Conservation (phyloP, 1,140 invertebrate species). For the Portunus trituberculatus region DNA sequence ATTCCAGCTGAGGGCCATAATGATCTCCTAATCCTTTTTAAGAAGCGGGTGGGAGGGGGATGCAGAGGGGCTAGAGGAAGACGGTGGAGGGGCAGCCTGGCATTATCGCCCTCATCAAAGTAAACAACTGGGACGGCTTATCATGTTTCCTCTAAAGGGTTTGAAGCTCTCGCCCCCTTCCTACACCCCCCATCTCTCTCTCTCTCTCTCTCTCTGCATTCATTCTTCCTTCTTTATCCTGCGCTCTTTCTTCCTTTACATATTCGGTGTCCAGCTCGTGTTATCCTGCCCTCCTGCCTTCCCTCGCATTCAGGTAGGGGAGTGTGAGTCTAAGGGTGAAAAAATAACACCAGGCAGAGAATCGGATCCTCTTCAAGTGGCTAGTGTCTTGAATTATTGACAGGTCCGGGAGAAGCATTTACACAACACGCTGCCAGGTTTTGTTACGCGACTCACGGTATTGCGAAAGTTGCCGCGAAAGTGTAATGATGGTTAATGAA, state of each 20-base stretch:
- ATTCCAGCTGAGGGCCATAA: conserved; percentile 25
- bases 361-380: neutral
- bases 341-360: neutral
- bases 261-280: neutral
- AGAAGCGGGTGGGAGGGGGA: neutral
- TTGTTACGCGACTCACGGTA: neutral
- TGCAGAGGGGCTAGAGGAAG: neutral
- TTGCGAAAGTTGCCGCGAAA: neutral
- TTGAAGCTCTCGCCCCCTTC: neutral
- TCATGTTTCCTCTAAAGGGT: conserved; percentile 47
- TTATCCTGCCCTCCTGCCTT: neutral
- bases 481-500: too few species aligned
- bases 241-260: neutral
- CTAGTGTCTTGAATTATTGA: neutral
- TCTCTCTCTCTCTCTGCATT: conserved; percentile 1
- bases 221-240: neutral
- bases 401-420: neutral
- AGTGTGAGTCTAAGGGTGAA: neutral
- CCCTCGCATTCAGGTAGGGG: neutral
- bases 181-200: neutral
- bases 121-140: conserved; percentile 42
- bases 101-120: conserved; percentile 24
- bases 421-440: neutral
- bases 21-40: conserved; percentile 54
- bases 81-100: neutral